These are phyloP conservation scores for Coregonus sp. DNA, from an alignment of 2,797 vertebrate species.

Conservation along the genomic window DNA sequence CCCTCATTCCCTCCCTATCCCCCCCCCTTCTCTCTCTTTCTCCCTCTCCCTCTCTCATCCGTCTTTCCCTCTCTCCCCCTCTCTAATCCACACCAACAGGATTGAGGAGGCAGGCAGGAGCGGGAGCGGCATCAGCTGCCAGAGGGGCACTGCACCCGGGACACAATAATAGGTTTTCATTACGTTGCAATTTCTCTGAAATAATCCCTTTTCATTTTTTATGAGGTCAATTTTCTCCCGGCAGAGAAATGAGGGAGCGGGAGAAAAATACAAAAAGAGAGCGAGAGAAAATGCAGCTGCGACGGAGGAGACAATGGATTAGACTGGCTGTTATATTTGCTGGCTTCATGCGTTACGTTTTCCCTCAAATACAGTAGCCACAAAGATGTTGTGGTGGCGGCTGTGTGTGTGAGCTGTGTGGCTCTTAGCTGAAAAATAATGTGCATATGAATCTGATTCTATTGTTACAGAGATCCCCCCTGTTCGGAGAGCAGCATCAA, in stretches of 20 bases:
- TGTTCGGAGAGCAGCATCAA: too few relatives aligned
- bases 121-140: conserved; percentile 44
- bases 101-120: conserved; percentile 30
- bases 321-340: not conserved
- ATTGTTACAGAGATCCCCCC: too few relatives aligned
- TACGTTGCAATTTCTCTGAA: conserved; percentile 75
- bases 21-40: not conserved
- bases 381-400: not conserved
- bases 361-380: not conserved
- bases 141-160: conserved; percentile 56
- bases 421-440: not conserved
- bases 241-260: conserved; percentile 21
- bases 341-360: not conserved
- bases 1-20: not conserved
- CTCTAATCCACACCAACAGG: conserved; percentile 65
- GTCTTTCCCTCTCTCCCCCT: conserved; percentile 11
- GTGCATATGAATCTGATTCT: not conserved
- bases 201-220: conserved; percentile 78
- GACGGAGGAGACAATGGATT: not conserved
- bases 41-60: not conserved
- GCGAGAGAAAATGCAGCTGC: conserved; percentile 15
- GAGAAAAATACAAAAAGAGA: conserved; percentile 19
- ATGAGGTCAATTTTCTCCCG: conserved; percentile 73
- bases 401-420: not conserved
- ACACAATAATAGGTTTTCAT: conserved; percentile 77